phyloP scores from a whole-genome alignment of 2,888 invertebrate genomes.

The Unio pictorum region DNA sequence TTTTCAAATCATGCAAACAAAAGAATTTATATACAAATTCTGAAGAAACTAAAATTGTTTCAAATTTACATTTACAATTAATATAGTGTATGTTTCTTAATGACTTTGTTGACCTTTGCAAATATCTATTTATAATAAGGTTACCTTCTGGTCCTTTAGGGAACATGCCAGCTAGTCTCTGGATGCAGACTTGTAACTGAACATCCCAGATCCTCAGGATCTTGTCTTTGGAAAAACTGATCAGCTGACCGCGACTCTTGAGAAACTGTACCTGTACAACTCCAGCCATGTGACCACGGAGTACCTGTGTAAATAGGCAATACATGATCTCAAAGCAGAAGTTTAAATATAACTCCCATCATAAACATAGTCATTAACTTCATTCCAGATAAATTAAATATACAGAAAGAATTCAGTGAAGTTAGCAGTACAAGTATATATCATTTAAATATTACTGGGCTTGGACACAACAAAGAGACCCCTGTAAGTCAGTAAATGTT shows the following conservation, averaged over 20 bases:
- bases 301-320: constrained; percentile 50
- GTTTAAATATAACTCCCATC: too few relatives aligned
- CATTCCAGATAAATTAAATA: background rate
- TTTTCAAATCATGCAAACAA: too few relatives aligned
- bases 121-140: background rate
- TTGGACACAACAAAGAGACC: constrained; percentile 71
- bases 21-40: too few relatives aligned
- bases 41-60: too few relatives aligned
- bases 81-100: too few relatives aligned
- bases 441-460: constrained; percentile 48
- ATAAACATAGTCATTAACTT: background rate
- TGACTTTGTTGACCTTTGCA: too few relatives aligned
- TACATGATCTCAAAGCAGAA: background rate
- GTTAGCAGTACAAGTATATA: background rate
- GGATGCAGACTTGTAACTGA: constrained; percentile 71
- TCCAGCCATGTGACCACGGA: constrained; percentile 71
- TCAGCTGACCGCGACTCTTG: constrained; percentile 65
- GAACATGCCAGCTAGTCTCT: constrained; percentile 71
- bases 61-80: too few relatives aligned
- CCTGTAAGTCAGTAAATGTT: constrained; percentile 45
- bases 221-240: constrained; percentile 72
- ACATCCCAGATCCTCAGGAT: constrained; percentile 72
- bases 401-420: background rate
- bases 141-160: constrained; percentile 71
- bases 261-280: constrained; percentile 70